Percentiles rank a stretch among this genome's conserved stretches.
Conservation (phyloP, 2,113 vertebrate species). For the Alaudala cheleensis region DNA sequence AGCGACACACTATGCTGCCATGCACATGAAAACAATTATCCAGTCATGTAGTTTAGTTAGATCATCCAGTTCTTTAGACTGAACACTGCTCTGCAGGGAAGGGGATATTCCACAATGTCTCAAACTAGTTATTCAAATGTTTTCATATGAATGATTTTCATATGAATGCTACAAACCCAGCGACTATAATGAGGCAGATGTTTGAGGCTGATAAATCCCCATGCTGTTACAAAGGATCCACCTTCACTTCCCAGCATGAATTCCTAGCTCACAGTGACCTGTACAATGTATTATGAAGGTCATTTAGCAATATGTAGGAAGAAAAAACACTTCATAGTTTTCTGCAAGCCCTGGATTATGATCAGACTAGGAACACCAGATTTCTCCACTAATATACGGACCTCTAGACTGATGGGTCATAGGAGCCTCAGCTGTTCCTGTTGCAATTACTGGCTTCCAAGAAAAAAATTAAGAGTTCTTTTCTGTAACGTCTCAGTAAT, state of each 20-base stretch:
- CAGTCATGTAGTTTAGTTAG: neutral
- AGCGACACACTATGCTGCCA: neutral
- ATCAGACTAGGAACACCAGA: neutral
- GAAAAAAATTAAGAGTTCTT: neutral
- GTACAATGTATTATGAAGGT: neutral
- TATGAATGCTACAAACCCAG: neutral
- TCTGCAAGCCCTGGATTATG: neutral
- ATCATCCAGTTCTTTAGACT: neutral
- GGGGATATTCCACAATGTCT: neutral
- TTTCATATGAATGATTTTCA: neutral
- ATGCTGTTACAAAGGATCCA: neutral
- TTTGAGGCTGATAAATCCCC: neutral
- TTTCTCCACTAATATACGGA: neutral
- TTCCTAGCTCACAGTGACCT: neutral
- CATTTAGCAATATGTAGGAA: neutral
- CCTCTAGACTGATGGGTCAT: neutral
- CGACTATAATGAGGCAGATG: neutral
- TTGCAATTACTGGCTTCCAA: neutral
- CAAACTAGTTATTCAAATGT: neutral
- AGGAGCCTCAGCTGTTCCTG: neutral
- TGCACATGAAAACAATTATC: neutral
- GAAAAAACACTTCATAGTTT: neutral
- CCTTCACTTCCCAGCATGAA: neutral
- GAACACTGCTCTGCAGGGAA: neutral
- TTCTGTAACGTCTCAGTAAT: neutral